Conservation (phyloP, 2,113 vertebrate species). For the Archocentrus centrarchus region DNA sequence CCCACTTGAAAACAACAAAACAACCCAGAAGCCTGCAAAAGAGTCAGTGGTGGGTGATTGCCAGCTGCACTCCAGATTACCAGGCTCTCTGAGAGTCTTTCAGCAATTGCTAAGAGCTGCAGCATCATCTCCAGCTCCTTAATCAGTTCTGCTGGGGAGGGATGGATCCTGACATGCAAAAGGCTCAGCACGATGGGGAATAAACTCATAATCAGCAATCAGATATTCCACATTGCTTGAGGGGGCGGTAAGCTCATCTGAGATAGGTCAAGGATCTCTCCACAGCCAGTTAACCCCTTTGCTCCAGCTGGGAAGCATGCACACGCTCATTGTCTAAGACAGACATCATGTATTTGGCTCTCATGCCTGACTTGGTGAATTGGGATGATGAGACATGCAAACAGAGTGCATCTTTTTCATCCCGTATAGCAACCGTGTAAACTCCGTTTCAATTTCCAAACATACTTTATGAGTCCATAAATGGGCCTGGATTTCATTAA, state of each 20-base stretch:
- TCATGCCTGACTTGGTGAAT: conserved; percentile 38
- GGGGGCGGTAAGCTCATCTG: conserved; percentile 73
- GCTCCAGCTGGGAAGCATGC: conserved; percentile 67
- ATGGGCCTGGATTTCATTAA: conserved; percentile 54
- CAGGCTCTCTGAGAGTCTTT: conserved; percentile 73
- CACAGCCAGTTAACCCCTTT: conserved; percentile 72
- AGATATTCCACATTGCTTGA: conserved; percentile 76
- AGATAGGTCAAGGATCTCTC: conserved; percentile 83
- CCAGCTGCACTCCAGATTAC: conserved; percentile 81
- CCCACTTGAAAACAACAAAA: conserved; percentile 82
- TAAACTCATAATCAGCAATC: conserved; percentile 85
- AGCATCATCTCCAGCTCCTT: conserved; percentile 79
- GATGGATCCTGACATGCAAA: conserved; percentile 78
- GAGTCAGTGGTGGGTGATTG: conserved; percentile 78
- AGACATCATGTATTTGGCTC: conserved; percentile 32
- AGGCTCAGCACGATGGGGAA: conserved; percentile 77
- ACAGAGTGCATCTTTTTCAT: conserved; percentile 15
- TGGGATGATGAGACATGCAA: conserved; percentile 6
- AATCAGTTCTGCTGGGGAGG: conserved; percentile 78
- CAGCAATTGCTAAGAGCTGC: conserved; percentile 72
- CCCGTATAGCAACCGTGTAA: conserved; percentile 12
- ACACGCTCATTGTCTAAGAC: conserved; percentile 47
- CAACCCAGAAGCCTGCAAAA: conserved; percentile 66
- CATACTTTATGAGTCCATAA: conserved; percentile 25
- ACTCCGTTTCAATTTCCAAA: conserved; percentile 50